A percentile compares a stretch with the other conserved stretches of the same genome.
phyloP scores from a whole-genome alignment of 2,888 invertebrate species.

The Xanthostigma xanthostigma region DNA sequence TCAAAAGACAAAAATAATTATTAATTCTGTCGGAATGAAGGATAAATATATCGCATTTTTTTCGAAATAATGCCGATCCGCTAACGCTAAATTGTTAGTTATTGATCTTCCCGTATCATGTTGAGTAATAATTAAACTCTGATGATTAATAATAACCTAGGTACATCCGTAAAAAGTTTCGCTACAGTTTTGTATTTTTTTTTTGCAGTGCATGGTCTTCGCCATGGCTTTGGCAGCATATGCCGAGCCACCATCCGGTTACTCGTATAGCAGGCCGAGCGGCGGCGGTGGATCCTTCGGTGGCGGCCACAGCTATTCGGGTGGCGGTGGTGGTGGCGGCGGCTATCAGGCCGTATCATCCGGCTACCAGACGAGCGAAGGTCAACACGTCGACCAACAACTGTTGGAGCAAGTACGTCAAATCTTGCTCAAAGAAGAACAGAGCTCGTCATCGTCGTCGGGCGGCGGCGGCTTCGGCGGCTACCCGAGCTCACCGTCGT shows the following conservation, averaged over 20 bases:
- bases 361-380: slow-evolving; percentile 69
- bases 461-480: slow-evolving; percentile 33
- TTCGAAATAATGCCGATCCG: no score
- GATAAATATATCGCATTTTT: no score
- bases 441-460: slow-evolving; percentile 38
- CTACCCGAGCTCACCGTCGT: slow-evolving; percentile 34
- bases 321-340: slow-evolving; percentile 50
- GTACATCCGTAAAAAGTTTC: neutral
- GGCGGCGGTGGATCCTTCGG: slow-evolving; percentile 27
- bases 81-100: no score
- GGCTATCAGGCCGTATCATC: slow-evolving; percentile 62
- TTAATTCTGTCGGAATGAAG: no score
- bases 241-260: slow-evolving; percentile 63
- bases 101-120: no score
- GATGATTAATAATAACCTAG: neutral
- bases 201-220: slow-evolving; percentile 65
- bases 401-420: slow-evolving; percentile 73
- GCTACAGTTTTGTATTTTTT: slow-evolving; percentile 24
- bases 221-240: slow-evolving; percentile 59
- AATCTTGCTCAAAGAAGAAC: slow-evolving; percentile 70
- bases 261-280: slow-evolving; percentile 57
- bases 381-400: slow-evolving; percentile 64
- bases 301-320: slow-evolving; percentile 24
- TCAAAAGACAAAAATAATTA: no score
- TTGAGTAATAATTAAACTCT: no score